Base-by-base conservation (phyloP, 2,888 invertebrate genomes). In the Limnephilus auricula region DNA sequence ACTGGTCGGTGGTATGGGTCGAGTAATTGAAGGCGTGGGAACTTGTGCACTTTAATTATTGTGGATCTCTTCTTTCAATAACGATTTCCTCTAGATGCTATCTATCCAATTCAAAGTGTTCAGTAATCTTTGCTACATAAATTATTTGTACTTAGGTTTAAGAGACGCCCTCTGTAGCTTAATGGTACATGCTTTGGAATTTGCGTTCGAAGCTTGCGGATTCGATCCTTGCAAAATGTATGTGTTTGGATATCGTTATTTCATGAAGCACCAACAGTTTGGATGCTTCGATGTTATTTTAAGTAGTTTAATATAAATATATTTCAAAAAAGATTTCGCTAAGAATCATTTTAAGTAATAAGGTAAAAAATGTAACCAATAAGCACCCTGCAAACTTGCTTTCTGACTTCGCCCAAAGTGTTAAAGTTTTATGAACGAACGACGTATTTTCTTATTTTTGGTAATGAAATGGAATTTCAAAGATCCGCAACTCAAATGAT, bases 21-120 rank as follows among this genome's bases (percentile, higher is more conserved):
- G 32, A 34, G 50, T 65, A 86, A 86, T 86, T 30, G 65, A 50
- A 31, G 65, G 31, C 86, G 86, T 86, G 86, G 86, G 86, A 86
- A 86, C 31, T 13, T 50, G 31, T 30, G 30, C 2, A 34, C n/a
- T 30, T 40, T 82, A 82, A 82, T 89, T 83, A 82, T 89, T 83
- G 37, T 90, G 78, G 83, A 83, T 82, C 34, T 79, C 79, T 18
- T 65, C 65, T 25, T 65, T n/a, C 65, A 65, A 65, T 65, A 65
- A 65, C 65, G 65, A 65, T 65, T 65, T 65, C 65, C 65, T 65
- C n/a, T 65, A 3, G 65, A 18, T 65, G n/a, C 65, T 65, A 65
- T 65, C 65, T n/a, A 65, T 65, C 65, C 25, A 65, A 0, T 65
- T 25, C 25, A 25, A 65, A 65, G 65, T 65, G 65, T 65, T 65